Evolutionary conservation across 2,797 vertebrate genomes (phyloP).

Genomic region (Propithecus deckenii): DNA sequence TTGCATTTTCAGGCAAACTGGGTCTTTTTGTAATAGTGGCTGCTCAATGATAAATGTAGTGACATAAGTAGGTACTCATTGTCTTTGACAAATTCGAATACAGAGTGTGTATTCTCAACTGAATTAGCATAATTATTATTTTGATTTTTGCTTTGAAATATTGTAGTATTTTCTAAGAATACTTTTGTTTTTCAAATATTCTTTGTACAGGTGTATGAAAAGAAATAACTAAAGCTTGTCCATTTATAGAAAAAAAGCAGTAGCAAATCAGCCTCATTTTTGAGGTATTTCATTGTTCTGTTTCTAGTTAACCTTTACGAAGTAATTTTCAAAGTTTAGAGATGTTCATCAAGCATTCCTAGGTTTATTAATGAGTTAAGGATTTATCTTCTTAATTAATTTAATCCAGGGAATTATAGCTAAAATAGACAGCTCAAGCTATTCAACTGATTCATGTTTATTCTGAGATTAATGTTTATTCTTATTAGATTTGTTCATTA

Average conservation of each 20-base stretch:
- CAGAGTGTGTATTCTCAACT: not conserved
- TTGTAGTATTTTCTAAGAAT: not conserved
- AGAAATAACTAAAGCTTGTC: not conserved
- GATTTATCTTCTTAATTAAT: not conserved
- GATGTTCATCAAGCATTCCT: not conserved
- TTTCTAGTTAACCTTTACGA: not conserved
- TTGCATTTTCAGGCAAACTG: not conserved
- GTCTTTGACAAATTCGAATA: not conserved
- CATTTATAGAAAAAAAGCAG: not conserved
- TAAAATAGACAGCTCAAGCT: not conserved
- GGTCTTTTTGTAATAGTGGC: not conserved
- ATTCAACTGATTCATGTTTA: not conserved
- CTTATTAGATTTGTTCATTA: not conserved
- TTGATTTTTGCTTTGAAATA: conserved; percentile 17
- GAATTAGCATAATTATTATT: not conserved
- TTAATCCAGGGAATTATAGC: not conserved
- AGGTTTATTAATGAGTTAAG: not conserved
- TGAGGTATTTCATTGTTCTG: not conserved
- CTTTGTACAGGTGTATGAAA: not conserved
- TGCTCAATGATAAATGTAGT: not conserved
- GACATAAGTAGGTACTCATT: not conserved
- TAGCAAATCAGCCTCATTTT: not conserved
- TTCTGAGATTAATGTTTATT: not conserved
- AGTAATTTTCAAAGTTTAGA: not conserved
- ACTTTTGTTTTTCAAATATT: not conserved